A percentile compares a stretch with the other conserved stretches of the same genome.
These are phyloP conservation scores for Bradypus variegatus DNA, from an alignment of 2,797 vertebrate species.

Conservation along the genomic window DNA sequence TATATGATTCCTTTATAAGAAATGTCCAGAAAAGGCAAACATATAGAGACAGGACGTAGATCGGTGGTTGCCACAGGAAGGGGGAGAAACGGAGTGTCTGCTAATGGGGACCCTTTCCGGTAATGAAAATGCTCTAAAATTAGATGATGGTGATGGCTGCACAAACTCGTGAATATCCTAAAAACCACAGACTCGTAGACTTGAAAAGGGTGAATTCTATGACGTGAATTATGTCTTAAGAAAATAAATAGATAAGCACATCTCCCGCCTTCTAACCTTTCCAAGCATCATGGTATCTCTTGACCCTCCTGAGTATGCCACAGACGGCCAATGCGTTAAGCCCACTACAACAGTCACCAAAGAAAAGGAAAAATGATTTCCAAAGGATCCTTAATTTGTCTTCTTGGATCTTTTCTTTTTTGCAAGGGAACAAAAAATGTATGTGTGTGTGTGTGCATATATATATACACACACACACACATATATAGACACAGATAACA, in stretches of 20 bases:
- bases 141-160: too few species aligned
- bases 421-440: constrained; percentile 4
- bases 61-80: rapidly evolving
- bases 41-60: neutral
- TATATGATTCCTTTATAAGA: neutral
- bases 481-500: too few species aligned
- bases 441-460: too few species aligned
- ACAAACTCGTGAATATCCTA: neutral
- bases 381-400: constrained; percentile 1
- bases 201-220: neutral
- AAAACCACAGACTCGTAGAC: neutral
- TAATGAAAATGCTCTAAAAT: neutral
- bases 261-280: neutral
- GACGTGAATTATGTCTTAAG: neutral
- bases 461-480: too few species aligned
- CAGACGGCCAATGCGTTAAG: neutral
- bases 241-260: neutral
- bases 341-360: neutral
- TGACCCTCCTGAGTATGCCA: neutral
- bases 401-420: neutral
- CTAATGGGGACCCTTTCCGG: neutral
- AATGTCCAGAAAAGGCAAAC: neutral
- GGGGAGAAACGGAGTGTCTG: neutral
- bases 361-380: neutral
- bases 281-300: neutral